Base-by-base conservation (phyloP, 2,888 invertebrate species). In the Agriopis leucophaearia region DNA sequence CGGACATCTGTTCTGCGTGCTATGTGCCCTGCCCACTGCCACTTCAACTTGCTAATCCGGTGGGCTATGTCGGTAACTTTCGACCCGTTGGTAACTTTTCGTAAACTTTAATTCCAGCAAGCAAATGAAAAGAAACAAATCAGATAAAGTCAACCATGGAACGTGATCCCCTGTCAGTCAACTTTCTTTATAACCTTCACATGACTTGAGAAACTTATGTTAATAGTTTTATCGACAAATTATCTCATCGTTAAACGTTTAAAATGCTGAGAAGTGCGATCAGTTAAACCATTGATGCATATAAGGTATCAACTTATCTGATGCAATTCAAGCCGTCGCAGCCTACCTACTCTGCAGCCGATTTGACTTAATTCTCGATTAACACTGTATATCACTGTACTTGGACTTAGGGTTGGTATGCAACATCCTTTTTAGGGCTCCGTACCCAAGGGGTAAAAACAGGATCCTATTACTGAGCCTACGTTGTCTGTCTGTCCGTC, bases 301-400 rank as follows among this genome's bases (percentile, higher is more conserved):
- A 69, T 64, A 73, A 73, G 72, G 73, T 75, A 75, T 72, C 73
- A 66, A 70, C 72, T 64, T 75, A 73, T 69, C 66, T 71, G 71
- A 74, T 72, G 75, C 71, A 75, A 73, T 72, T 65, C 65, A 51
- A 63, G 40, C 18, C 61, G 59, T 27, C 62, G 59, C 13, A 57
- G 50, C 45, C 64, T 64, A 55, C 70, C 69, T 69, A 72, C 73
- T 73, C 66, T 57, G 62, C 66, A 69, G 70, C 60, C 66, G 67
- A 75, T 75, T 75, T 74, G 75, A 71, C 72, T 75, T 75, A 74
- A 75, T 75, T 74, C 69, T 66, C 75, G 65, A 75, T 75, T 75
- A 75, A 75, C 71, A 74, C 72, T 72, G 72, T 74, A 73, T 69
- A 74, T 75, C 75, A 72, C 74, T 70, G 64, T 55, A 51, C 59